These are phyloP conservation scores for Nothobranchius furzeri DNA, from an alignment of 2,113 vertebrate species.

Conservation along the genomic window DNA sequence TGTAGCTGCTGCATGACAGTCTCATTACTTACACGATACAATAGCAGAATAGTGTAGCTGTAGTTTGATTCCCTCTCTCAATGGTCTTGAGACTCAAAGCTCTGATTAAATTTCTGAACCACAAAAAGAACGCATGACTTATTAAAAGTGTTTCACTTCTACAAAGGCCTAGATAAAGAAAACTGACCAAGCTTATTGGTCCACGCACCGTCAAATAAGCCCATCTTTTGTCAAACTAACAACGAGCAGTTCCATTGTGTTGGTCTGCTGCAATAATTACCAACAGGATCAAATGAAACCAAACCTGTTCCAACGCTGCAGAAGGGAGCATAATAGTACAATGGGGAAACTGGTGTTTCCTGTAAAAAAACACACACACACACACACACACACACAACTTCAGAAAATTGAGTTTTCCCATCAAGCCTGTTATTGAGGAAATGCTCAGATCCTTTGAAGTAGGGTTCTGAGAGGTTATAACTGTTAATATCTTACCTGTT, in stretches of 20 bases:
- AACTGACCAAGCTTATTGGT: constrained; percentile 36
- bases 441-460: too few relatives aligned
- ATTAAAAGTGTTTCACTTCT: constrained; percentile 33
- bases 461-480: too few relatives aligned
- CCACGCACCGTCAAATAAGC: constrained; percentile 40
- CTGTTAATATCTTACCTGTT: too few relatives aligned
- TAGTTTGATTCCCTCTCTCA: constrained; percentile 16
- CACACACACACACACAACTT: too few relatives aligned
- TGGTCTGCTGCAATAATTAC: constrained; percentile 48
- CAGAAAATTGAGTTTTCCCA: constrained; percentile 6
- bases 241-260: constrained; percentile 31
- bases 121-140: constrained; percentile 25
- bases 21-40: constrained; percentile 17
- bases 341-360: not conserved
- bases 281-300: constrained; percentile 36
- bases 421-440: not conserved
- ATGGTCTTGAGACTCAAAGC: constrained; percentile 11
- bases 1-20: constrained; percentile 3
- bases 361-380: not conserved
- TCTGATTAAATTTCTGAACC: constrained; percentile 36
- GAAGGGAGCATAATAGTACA: constrained; percentile 16
- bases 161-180: constrained; percentile 41
- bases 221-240: constrained; percentile 49
- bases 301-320: constrained; percentile 6
- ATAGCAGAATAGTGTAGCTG: not conserved